Evolutionary conservation across 53 echinoderm and acorn worm genomes (phyloP).

Genomic region (Temnopleurus reevesii): DNA sequence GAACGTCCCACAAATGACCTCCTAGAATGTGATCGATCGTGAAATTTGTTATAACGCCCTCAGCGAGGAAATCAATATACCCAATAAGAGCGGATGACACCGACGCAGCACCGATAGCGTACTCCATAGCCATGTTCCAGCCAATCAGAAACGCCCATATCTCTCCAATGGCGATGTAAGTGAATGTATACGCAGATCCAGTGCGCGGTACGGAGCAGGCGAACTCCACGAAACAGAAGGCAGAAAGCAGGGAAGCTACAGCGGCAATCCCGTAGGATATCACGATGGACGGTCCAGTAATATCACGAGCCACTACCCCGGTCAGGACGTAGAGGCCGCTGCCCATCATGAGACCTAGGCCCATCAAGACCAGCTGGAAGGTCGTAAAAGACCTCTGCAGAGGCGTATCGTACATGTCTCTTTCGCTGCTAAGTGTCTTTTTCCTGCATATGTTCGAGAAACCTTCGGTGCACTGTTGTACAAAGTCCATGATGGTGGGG

Average conservation of each 20-base stretch:
- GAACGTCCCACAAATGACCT: slow-evolving; percentile 52
- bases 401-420: slow-evolving; percentile 18
- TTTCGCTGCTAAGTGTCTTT: background rate
- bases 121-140: slow-evolving; percentile 83
- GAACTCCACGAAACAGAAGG: slow-evolving; percentile 83
- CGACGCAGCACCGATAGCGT: slow-evolving; percentile 70
- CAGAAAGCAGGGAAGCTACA: slow-evolving; percentile 66
- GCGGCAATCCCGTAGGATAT: slow-evolving; percentile 75
- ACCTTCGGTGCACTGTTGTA: background rate
- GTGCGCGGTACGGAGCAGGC: slow-evolving; percentile 77
- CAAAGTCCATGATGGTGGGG: no score
- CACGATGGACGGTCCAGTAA: slow-evolving; percentile 75
- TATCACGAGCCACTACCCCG: slow-evolving; percentile 73
- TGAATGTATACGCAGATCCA: slow-evolving; percentile 81
- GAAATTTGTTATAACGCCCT: slow-evolving; percentile 60
- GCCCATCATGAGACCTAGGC: slow-evolving; percentile 79
- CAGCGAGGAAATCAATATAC: slow-evolving; percentile 73
- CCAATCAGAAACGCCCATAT: slow-evolving; percentile 84
- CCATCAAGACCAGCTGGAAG: slow-evolving; percentile 65
- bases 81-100: slow-evolving; percentile 76
- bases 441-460: background rate
- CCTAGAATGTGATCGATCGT: slow-evolving; percentile 61
- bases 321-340: slow-evolving; percentile 82
- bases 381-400: slow-evolving; percentile 70
- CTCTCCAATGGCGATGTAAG: slow-evolving; percentile 76